Percentiles rank a stretch among this genome's conserved stretches.
These are phyloP conservation scores for Alectura lathami DNA, from an alignment of 2,113 vertebrate species.

Conservation along the genomic window DNA sequence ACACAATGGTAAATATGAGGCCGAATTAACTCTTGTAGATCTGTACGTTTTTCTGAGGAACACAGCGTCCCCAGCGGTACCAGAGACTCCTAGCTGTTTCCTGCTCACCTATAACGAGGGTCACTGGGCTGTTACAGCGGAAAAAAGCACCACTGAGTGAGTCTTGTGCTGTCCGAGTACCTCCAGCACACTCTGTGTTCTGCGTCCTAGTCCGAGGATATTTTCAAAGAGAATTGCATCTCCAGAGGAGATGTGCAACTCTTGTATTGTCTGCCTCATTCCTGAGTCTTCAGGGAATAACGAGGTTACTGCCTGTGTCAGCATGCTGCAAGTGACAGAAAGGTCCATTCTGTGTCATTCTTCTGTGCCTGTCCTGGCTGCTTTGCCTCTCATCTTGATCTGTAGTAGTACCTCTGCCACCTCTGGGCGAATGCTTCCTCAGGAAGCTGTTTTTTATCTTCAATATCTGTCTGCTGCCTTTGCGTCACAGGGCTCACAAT, in stretches of 20 bases:
- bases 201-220: not conserved
- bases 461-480: not conserved
- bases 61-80: not conserved
- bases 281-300: not conserved
- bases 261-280: not conserved
- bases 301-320: not conserved
- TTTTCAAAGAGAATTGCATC: not conserved
- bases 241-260: not conserved
- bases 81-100: not conserved
- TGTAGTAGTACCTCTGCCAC: not conserved
- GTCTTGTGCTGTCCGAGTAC: rapidly evolving
- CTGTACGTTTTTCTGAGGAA: not conserved
- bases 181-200: not conserved
- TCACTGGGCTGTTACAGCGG: not conserved
- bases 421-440: not conserved
- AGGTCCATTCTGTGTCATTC: not conserved
- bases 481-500: not conserved
- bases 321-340: not conserved
- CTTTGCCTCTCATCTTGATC: not conserved
- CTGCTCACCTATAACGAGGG: not conserved
- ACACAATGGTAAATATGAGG: not conserved
- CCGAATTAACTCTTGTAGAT: not conserved
- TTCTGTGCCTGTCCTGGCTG: not conserved
- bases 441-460: not conserved
- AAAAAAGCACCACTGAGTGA: not conserved